phyloP scores from a whole-genome alignment of 2,888 invertebrate species.

The Pachliopta kotzebuea region DNA sequence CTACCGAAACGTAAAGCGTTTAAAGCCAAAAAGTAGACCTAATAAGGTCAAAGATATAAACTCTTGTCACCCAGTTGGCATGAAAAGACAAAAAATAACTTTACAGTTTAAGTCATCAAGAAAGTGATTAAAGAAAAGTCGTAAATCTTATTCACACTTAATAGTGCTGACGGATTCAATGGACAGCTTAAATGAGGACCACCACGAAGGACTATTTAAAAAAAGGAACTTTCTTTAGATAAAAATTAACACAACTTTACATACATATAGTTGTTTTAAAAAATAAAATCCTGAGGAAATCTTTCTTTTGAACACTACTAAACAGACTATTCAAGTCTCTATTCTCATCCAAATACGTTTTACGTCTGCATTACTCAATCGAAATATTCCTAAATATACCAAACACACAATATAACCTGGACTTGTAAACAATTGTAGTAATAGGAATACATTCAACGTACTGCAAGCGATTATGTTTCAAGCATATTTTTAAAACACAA shows the following conservation, averaged over 20 bases:
- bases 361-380: neutral
- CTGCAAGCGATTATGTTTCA: neutral
- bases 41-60: slow-evolving; percentile 31
- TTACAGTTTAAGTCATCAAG: slow-evolving; percentile 35
- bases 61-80: slow-evolving; percentile 29
- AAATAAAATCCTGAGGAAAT: neutral
- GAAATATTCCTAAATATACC: neutral
- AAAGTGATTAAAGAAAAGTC: slow-evolving; percentile 34
- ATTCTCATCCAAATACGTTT: too few species aligned
- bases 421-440: neutral
- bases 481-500: neutral
- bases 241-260: neutral
- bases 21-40: slow-evolving; percentile 12
- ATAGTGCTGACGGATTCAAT: slow-evolving; percentile 8
- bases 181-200: slow-evolving; percentile 3
- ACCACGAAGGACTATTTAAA: neutral
- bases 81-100: slow-evolving; percentile 31
- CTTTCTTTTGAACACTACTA: too few species aligned
- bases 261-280: neutral
- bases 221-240: neutral
- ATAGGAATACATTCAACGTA: neutral
- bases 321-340: too few species aligned
- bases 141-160: slow-evolving; percentile 37
- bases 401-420: neutral
- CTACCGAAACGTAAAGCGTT: neutral